Conservation (phyloP, 2,797 vertebrate genomes). For the Triplophysa yarkandensis region DNA sequence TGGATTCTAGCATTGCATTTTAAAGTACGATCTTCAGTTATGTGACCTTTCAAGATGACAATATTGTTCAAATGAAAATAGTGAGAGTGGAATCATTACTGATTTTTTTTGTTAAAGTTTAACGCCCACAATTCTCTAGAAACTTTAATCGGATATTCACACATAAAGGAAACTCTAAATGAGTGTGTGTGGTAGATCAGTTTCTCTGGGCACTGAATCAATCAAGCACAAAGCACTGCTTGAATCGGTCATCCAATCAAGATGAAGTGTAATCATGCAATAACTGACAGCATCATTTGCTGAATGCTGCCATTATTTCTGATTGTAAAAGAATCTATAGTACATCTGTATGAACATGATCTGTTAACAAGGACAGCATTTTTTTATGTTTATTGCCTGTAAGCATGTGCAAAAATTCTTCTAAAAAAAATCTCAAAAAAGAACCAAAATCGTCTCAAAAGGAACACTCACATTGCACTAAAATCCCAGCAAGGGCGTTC, state of each 20-base stretch:
- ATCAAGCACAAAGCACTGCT: conserved; percentile 52
- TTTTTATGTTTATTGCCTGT: background rate
- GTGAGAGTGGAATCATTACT: background rate
- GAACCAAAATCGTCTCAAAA: conserved; percentile 14
- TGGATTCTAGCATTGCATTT: background rate
- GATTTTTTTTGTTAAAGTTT: background rate
- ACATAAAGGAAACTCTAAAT: conserved; percentile 36
- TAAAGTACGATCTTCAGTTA: background rate
- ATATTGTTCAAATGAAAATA: background rate
- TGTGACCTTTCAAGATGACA: conserved; percentile 10
- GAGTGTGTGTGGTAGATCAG: conserved; percentile 7
- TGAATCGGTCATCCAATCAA: conserved; percentile 60
- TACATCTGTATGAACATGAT: background rate
- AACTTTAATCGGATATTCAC: conserved; percentile 1
- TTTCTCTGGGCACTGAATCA: conserved; percentile 62
- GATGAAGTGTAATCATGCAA: conserved; percentile 55
- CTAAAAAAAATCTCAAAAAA: conserved; percentile 5
- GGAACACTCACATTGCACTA: conserved; percentile 89
- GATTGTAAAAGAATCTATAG: conserved; percentile 18
- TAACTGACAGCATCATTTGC: conserved; percentile 28
- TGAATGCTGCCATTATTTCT: conserved; percentile 39
- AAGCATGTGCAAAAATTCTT: too few species aligned
- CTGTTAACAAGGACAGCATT: background rate
- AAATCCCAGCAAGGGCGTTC: conserved; percentile 87
- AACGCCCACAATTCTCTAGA: background rate